Evolutionary conservation across 2,888 invertebrate genomes (phyloP).

Genomic region (Anodontia alba): DNA sequence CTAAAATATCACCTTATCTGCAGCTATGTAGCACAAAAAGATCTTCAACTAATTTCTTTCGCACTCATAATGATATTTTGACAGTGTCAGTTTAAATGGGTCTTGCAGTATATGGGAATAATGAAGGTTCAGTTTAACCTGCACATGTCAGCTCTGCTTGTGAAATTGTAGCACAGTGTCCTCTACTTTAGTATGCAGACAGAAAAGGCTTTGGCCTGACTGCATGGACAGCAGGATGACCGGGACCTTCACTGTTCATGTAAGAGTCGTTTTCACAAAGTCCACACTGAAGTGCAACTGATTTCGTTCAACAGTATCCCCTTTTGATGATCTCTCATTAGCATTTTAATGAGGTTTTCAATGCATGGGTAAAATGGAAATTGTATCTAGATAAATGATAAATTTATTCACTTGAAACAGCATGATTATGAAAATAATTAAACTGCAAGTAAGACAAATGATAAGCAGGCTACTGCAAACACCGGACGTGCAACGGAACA

Average conservation of each 20-base stretch:
- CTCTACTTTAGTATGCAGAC: too few species aligned
- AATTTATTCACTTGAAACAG: constrained; percentile 1
- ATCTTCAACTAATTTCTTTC: neutral
- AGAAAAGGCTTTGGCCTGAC: too few species aligned
- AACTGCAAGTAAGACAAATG: neutral
- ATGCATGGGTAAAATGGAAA: constrained; percentile 15
- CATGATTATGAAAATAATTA: constrained; percentile 5
- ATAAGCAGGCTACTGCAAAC: neutral
- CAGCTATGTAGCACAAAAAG: neutral
- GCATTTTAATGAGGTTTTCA: constrained; percentile 10
- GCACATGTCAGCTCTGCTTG: too few species aligned
- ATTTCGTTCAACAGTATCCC: neutral
- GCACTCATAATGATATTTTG: neutral
- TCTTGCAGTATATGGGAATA: too few species aligned
- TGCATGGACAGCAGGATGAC: too few species aligned
- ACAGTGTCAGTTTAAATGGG: too few species aligned
- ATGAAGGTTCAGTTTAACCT: too few species aligned
- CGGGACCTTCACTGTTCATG: too few species aligned
- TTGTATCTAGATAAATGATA: constrained; percentile 15
- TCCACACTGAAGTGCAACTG: constrained; percentile 9
- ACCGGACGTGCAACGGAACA: neutral
- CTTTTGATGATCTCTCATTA: neutral
- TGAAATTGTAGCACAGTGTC: too few species aligned
- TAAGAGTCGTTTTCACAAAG: too few species aligned
- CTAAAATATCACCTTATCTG: too few species aligned